Conservation (phyloP, 2,113 vertebrate genomes). For the Epinephelus lanceolatus region DNA sequence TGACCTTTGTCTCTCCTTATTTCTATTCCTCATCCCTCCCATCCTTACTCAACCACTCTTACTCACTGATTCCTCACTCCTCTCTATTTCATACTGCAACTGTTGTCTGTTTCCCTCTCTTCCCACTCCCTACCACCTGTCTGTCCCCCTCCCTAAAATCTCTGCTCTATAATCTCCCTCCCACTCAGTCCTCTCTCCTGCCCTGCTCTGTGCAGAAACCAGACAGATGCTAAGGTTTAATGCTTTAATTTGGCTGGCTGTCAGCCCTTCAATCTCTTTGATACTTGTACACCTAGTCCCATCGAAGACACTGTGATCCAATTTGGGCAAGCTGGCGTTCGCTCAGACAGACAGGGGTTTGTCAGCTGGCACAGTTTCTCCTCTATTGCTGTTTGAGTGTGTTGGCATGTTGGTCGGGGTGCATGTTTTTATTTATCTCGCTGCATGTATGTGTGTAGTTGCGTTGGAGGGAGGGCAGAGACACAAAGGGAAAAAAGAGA, state of each 20-base stretch:
- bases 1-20: slow-evolving; percentile 1
- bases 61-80: neutral
- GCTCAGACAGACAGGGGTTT: slow-evolving; percentile 59
- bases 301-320: slow-evolving; percentile 83
- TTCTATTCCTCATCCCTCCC: neutral
- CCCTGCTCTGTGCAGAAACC: slow-evolving; percentile 54
- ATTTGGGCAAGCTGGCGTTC: slow-evolving; percentile 78
- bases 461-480: slow-evolving; percentile 17
- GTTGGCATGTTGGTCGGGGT: slow-evolving; percentile 53
- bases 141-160: slow-evolving; percentile 45
- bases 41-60: too few species aligned
- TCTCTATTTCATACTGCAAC: slow-evolving; percentile 31
- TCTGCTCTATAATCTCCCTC: slow-evolving; percentile 62
- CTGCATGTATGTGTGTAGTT: slow-evolving; percentile 39
- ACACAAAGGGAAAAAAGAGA: slow-evolving; percentile 25
- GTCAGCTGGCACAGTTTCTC: slow-evolving; percentile 34
- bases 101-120: slow-evolving; percentile 48
- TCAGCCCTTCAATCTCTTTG: slow-evolving; percentile 82
- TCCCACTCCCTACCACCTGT: slow-evolving; percentile 59
- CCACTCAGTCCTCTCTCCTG: slow-evolving; percentile 49
- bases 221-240: slow-evolving; percentile 83
- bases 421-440: slow-evolving; percentile 44
- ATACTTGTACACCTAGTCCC: slow-evolving; percentile 82
- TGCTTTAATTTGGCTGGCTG: slow-evolving; percentile 83
- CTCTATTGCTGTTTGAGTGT: slow-evolving; percentile 26